phyloP scores from a whole-genome alignment of 1,140 invertebrate genomes.

The Odontomachus brunneus region DNA sequence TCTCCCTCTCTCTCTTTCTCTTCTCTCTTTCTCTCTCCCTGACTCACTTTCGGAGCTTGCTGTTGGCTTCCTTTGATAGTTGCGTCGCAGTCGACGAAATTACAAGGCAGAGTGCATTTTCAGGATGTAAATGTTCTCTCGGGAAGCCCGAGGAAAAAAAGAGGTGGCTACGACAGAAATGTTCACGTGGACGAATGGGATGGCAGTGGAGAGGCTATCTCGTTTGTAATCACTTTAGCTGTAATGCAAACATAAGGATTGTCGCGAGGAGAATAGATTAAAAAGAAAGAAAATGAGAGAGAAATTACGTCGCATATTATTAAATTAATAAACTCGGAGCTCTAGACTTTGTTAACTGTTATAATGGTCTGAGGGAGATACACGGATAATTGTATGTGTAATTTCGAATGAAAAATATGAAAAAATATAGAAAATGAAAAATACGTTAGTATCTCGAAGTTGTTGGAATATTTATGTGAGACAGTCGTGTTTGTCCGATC shows the following conservation, averaged over 20 bases:
- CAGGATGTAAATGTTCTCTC: background rate
- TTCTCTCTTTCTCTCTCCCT: background rate
- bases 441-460: no score
- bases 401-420: no score
- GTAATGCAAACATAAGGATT: background rate
- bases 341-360: no score
- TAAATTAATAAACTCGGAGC: no score
- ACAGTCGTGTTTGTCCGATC: no score
- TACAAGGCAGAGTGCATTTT: background rate
- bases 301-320: no score
- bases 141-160: background rate
- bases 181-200: background rate
- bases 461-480: no score
- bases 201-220: background rate
- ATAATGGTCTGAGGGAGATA: no score
- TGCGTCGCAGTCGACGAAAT: slow-evolving; percentile 16
- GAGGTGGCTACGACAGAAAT: background rate
- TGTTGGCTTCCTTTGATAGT: slow-evolving; percentile 1
- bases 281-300: no score
- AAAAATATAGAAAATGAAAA: no score
- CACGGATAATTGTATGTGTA: no score
- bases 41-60: background rate
- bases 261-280: background rate
- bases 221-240: background rate
- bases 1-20: background rate